These are phyloP conservation scores for Agrochola lota DNA, from an alignment of 2,888 invertebrate species.

Conservation along the genomic window DNA sequence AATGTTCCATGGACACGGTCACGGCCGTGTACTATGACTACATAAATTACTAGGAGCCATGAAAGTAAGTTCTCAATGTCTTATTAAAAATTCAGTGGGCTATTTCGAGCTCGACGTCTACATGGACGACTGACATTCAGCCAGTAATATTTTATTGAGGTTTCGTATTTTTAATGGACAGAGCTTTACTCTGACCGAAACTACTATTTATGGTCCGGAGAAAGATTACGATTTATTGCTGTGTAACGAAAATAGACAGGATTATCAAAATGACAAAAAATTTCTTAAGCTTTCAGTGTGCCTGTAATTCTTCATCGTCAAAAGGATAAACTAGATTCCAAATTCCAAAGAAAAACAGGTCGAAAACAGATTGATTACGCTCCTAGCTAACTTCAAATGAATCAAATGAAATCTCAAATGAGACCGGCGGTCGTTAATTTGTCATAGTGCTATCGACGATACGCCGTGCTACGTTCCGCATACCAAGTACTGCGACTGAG, in stretches of 20 bases:
- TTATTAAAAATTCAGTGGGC: constrained; percentile 61
- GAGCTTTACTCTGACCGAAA: neutral
- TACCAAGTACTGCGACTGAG: constrained; percentile 46
- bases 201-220: neutral
- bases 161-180: constrained; percentile 2
- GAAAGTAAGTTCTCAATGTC: constrained; percentile 61
- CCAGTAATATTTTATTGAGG: constrained; percentile 30
- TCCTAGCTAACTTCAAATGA: constrained; percentile 25
- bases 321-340: neutral
- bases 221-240: neutral
- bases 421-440: constrained; percentile 53
- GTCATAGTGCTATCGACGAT: constrained; percentile 54
- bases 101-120: constrained; percentile 48
- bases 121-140: constrained; percentile 45
- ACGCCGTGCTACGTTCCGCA: constrained; percentile 26
- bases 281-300: neutral
- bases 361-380: constrained; percentile 23
- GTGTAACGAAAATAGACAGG: neutral
- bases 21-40: constrained; percentile 49
- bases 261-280: neutral
- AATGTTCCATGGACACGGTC: constrained; percentile 64
- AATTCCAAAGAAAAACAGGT: constrained; percentile 10
- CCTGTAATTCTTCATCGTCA: too few species aligned
- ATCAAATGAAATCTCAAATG: constrained; percentile 51
- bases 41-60: constrained; percentile 60